Evolutionary conservation across 2,797 vertebrate genomes (phyloP).

Genomic region (Manis crassicaudata): DNA sequence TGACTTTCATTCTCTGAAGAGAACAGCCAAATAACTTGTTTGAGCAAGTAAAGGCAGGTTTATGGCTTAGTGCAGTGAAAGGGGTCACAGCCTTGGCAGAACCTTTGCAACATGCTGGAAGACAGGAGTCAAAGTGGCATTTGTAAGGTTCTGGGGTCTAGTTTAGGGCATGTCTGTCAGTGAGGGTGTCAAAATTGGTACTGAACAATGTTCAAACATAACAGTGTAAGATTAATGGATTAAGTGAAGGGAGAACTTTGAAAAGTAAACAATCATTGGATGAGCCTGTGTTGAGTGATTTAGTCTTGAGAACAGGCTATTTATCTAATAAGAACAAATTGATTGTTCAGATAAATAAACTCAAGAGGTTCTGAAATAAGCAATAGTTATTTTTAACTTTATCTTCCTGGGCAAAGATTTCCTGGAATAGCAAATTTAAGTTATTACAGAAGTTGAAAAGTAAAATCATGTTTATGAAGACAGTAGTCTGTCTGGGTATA

Average conservation of each 20-base stretch:
- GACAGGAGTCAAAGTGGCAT: background rate
- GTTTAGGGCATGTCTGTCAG: background rate
- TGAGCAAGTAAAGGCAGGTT: background rate
- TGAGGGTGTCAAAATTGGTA: background rate
- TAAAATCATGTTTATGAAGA: background rate
- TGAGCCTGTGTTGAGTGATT: background rate
- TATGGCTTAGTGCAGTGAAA: background rate
- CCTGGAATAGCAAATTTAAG: background rate
- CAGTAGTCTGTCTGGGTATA: background rate
- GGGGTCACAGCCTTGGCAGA: background rate
- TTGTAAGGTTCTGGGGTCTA: background rate
- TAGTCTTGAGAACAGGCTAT: background rate
- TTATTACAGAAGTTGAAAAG: constrained; percentile 13
- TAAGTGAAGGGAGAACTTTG: background rate
- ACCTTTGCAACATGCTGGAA: background rate
- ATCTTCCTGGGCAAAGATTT: constrained; percentile 35
- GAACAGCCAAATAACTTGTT: background rate
- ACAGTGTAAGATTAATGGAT: background rate
- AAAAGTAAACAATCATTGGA: constrained; percentile 1
- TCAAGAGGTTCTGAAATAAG: constrained; percentile 20
- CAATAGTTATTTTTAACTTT: background rate
- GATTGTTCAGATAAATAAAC: constrained; percentile 17
- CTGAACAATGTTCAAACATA: background rate
- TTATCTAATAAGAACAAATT: constrained; percentile 50
- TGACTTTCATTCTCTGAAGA: background rate